Percentiles rank a stretch among this genome's conserved stretches.
These are phyloP conservation scores for Hydractinia symbiolongicarpus DNA, from an alignment of 30 jellyfish, hydroid and myxozoan species.

Conservation along the genomic window DNA sequence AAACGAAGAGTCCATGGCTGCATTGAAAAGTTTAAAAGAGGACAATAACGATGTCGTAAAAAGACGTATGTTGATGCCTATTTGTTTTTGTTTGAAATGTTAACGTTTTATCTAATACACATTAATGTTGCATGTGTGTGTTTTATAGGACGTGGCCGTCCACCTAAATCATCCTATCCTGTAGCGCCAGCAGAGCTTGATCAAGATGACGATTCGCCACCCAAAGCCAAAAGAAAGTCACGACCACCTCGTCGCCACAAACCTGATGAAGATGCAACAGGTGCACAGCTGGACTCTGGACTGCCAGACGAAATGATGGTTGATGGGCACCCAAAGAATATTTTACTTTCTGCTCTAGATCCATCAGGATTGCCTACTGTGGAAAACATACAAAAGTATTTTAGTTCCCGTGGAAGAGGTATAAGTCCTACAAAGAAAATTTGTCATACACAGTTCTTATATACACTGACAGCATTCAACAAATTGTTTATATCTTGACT, in stretches of 20 bases:
- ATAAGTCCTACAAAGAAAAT: not conserved
- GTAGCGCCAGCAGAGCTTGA: not conserved
- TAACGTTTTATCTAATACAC: not conserved
- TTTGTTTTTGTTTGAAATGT: not conserved
- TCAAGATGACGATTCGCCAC: constrained; percentile 12
- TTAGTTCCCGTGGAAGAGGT: constrained; percentile 15
- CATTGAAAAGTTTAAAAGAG: not conserved
- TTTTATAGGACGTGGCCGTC: constrained; percentile 26
- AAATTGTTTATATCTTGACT: too few species aligned
- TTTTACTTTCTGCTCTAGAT: constrained; percentile 15
- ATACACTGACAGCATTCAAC: too few species aligned
- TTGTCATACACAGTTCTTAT: too few species aligned
- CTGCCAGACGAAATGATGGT: not conserved
- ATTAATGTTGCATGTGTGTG: not conserved
- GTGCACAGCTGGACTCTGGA: not conserved
- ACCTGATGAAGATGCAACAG: constrained; percentile 19
- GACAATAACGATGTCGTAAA: not conserved
- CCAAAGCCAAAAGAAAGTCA: constrained; percentile 29
- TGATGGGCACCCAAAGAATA: not conserved
- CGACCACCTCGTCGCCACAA: constrained; percentile 39
- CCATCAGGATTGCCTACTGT: constrained; percentile 32
- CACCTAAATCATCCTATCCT: constrained; percentile 5
- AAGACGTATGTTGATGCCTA: not conserved
- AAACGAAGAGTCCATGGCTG: not conserved
- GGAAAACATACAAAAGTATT: constrained; percentile 18